phyloP scores from a whole-genome alignment of 2,797 vertebrate genomes.

The Mastacembelus armatus region DNA sequence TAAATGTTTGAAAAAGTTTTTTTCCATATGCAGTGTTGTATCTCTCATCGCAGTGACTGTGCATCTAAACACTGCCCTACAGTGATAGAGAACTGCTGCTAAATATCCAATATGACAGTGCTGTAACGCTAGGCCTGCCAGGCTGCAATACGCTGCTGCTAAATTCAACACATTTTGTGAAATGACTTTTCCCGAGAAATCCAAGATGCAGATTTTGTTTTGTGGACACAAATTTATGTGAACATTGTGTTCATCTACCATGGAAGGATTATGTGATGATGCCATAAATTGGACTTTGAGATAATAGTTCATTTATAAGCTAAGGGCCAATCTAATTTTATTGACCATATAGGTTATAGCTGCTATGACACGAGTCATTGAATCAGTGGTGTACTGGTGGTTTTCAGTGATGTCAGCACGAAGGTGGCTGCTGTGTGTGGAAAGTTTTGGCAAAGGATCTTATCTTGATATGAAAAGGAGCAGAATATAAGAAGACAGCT shows the following conservation, averaged over 20 bases:
- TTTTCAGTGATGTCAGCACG: constrained; percentile 59
- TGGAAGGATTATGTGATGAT: constrained; percentile 56
- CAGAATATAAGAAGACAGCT: constrained; percentile 2
- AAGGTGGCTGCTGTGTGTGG: constrained; percentile 26
- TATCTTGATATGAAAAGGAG: constrained; percentile 23
- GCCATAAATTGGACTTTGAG: constrained; percentile 59
- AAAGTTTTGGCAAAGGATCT: constrained; percentile 30
- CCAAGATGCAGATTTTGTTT: constrained; percentile 62
- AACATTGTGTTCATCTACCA: constrained; percentile 54
- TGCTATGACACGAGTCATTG: constrained; percentile 66
- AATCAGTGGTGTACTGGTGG: constrained; percentile 47
- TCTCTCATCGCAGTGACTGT: constrained; percentile 28
- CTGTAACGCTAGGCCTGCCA: constrained; percentile 14
- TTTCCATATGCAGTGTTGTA: constrained; percentile 38
- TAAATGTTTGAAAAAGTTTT: constrained; percentile 31
- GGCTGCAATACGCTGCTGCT: constrained; percentile 35
- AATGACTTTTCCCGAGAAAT: constrained; percentile 48
- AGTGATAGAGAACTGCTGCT: constrained; percentile 35
- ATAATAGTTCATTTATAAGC: constrained; percentile 50
- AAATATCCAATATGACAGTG: constrained; percentile 23
- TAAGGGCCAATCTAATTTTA: constrained; percentile 62
- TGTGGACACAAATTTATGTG: constrained; percentile 48
- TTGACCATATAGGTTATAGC: constrained; percentile 59
- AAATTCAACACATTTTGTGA: constrained; percentile 51
- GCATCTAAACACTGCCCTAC: constrained; percentile 45